Evolutionary conservation across 2,797 vertebrate species (phyloP).

Genomic region (Esox masquinongy): DNA sequence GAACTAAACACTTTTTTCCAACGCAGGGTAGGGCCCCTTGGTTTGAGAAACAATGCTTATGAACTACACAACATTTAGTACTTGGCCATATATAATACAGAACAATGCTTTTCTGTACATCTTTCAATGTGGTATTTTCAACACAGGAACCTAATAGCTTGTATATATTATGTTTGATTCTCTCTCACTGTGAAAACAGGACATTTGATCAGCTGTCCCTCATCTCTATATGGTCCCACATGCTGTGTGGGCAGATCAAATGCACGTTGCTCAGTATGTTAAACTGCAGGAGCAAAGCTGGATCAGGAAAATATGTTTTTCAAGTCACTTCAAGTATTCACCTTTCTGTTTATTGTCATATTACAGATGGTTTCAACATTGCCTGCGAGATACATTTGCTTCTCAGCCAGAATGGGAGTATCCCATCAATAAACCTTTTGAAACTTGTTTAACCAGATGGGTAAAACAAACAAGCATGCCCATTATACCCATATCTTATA

Average conservation of each 20-base stretch:
- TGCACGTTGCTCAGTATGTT: background rate
- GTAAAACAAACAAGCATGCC: conserved; percentile 11
- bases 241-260: background rate
- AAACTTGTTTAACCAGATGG: conserved; percentile 9
- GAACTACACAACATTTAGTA: no score
- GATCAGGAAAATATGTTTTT: background rate
- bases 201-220: background rate
- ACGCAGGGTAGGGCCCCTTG: no score
- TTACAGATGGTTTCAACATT: background rate
- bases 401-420: background rate
- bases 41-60: no score
- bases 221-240: background rate
- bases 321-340: background rate
- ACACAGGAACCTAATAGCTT: background rate
- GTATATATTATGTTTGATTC: conserved; percentile 1
- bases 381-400: background rate
- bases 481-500: background rate
- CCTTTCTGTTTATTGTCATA: background rate
- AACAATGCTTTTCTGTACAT: background rate
- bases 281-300: background rate
- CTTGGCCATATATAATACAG: no score
- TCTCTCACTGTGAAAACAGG: background rate
- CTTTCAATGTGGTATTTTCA: background rate
- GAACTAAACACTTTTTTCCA: no score
- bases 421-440: conserved; percentile 6